Evolutionary conservation across 1,140 invertebrate genomes (phyloP), one percentile per base, ranked within the genome.

Genomic region (Temnothorax curvispinosus): DNA sequence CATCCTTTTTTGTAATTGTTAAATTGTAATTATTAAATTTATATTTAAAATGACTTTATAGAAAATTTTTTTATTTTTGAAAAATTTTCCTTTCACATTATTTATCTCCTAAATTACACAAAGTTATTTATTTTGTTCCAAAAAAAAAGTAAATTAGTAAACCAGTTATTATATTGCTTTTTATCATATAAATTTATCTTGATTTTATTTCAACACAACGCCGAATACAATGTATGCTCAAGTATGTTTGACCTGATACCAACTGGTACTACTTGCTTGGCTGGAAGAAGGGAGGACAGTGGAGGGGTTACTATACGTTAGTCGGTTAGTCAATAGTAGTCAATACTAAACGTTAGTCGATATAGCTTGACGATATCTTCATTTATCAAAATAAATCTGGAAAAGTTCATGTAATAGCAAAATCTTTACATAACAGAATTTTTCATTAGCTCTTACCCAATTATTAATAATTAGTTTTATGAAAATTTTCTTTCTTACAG

Each of bases 211-310:
- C n/a, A 21, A 56, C 58, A 41, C 15, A 7, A 27, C 21, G 21
- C 86, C 78, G 69, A 87, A 21, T 38, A 90, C 85, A 64, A 87
- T 78, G 89, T 80, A n/a, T 60, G 9, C 15, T 81, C 11, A 75
- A 86, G 64, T 90, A 76, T 87, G 92, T 89, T 92, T 89, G 91
- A 72, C 91, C 91, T 94, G 92, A 92, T 88, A 93, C 93, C 69
- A 92, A 90, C 88, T 93, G 94, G 92, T 93, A 95, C 94, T 94
- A 94, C 94, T 94, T 87, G 72, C 80, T 47, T 41, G n/a, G 47
- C 11, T 38, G 47, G 38, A 6, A 6, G 38, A 0, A 47, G 82
- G 85, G 27, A 67, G 27, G 58, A 13, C 67, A 35, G 21, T 85
- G 75, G 52, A 74, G 21, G 35, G 47, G 18, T 84, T 56, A 47